Base-by-base conservation (phyloP, 2,797 vertebrate species). In the Xerus rutilus region DNA sequence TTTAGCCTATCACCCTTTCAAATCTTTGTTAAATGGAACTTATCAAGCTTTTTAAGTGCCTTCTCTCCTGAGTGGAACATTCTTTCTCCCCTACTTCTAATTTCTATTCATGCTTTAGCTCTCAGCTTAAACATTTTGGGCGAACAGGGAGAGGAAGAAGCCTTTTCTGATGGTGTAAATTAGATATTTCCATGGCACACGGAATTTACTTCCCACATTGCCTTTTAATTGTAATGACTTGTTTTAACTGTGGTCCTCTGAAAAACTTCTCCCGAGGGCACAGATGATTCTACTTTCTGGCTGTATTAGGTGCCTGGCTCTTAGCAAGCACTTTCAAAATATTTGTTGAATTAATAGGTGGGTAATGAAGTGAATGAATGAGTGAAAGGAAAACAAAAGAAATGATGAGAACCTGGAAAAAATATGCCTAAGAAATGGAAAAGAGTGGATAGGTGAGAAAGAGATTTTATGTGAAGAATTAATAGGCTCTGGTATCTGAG, bases 321-420 rank as follows among this genome's bases (percentile, higher is more conserved):
- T 89, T 76, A 82, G 81, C 39, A 92, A 54, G 18, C 72, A 35
- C 57, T 96, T 92, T 90, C 35, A 95, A 81, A 91, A 52, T 92
- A 85, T 84, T 91, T 91, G 47, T 89, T 82, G 74, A 62, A 73
- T 77, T 73, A 93, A 20, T 73, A 83, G 32, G 43, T 95, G 77
- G 59, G 7, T 89, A 54, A 77, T 82, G 39, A 81, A 82, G 32
- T 77, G 43, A 92, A 62, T 73, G 52, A 97, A 30, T 9, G 45
- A 69, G 32, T 49, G 81, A 88, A 72, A 81, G 45, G 70, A 35
- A 96, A 77, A 78, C 72, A 77, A 32, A 54, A 49, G 65, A 69
- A 74, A 67, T 77, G 64, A 39, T 30, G 30, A 90, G 43, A 81
- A 20, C 28, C n/a, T 39, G 35, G 23, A 72, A 23, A 23, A 92